Conservation (phyloP, 2,888 invertebrate species). For the Opisthograptis luteolata region DNA sequence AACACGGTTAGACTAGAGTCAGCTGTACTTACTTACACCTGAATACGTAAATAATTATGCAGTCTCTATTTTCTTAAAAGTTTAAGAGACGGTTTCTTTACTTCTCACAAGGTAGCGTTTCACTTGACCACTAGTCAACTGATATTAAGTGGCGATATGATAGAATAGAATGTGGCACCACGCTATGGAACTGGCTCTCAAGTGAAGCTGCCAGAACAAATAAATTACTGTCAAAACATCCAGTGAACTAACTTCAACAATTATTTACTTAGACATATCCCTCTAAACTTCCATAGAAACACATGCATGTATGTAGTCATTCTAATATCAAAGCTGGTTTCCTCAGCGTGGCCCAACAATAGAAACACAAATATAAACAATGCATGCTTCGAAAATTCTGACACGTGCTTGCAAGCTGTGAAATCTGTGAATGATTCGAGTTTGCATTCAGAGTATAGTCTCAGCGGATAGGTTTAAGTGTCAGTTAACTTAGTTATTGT, state of each 20-base stretch:
- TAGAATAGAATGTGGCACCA: too few relatives aligned
- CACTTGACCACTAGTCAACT: too few relatives aligned
- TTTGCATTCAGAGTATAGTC: neutral
- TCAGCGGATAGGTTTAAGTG: slow-evolving; percentile 29
- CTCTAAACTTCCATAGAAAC: too few relatives aligned
- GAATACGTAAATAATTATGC: neutral
- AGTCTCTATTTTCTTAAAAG: too few relatives aligned
- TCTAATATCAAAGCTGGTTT: neutral
- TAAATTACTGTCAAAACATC: too few relatives aligned
- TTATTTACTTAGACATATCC: too few relatives aligned
- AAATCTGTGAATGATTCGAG: slow-evolving; percentile 17
- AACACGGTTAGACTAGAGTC: neutral
- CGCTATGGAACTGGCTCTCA: too few relatives aligned
- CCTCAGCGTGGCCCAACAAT: slow-evolving; percentile 15
- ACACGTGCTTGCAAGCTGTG: slow-evolving; percentile 5
- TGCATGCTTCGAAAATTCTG: slow-evolving; percentile 11
- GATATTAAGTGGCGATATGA: too few relatives aligned
- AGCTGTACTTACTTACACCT: neutral
- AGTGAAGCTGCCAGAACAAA: too few relatives aligned
- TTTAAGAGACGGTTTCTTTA: too few relatives aligned
- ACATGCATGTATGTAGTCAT: neutral
- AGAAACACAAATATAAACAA: slow-evolving; percentile 21
- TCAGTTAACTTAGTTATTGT: neutral
- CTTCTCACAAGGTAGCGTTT: too few relatives aligned
- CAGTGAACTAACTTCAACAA: too few relatives aligned